Percentiles rank a stretch among this genome's conserved stretches.
phyloP scores from a whole-genome alignment of 2,113 vertebrate genomes.

The Thermophis baileyi region DNA sequence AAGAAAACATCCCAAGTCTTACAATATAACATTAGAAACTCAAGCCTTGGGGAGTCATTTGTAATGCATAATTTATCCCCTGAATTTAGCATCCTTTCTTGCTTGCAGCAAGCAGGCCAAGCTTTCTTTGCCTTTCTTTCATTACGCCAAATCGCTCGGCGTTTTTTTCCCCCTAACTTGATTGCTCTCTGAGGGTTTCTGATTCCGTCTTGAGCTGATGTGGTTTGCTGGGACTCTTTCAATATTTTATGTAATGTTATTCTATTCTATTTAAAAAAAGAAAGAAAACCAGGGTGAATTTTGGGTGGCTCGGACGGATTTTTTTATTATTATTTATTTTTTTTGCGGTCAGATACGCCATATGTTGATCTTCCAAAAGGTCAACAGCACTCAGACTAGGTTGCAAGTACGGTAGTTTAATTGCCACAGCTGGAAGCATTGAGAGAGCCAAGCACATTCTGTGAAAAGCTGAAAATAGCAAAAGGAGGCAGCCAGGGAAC shows the following conservation, averaged over 20 bases:
- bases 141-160: constrained; percentile 5
- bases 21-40: constrained; percentile 32
- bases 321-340: background rate
- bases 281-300: background rate
- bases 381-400: background rate
- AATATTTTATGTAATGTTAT: background rate
- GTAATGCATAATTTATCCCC: constrained; percentile 49
- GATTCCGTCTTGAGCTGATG: background rate
- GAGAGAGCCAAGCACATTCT: background rate
- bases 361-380: background rate
- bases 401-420: background rate
- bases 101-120: constrained; percentile 28
- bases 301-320: constrained; percentile 9
- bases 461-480: background rate
- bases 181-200: background rate
- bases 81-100: constrained; percentile 46
- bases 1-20: constrained; percentile 24
- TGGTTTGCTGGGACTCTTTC: background rate
- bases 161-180: constrained; percentile 9
- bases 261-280: background rate
- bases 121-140: constrained; percentile 15
- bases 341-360: background rate
- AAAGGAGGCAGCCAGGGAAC: background rate
- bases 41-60: constrained; percentile 49
- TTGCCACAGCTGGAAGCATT: constrained; percentile 12